A percentile compares a stretch with the other conserved stretches of the same genome.
These are phyloP conservation scores for Donacobius atricapilla DNA, from an alignment of 2,113 vertebrate species.

Conservation along the genomic window DNA sequence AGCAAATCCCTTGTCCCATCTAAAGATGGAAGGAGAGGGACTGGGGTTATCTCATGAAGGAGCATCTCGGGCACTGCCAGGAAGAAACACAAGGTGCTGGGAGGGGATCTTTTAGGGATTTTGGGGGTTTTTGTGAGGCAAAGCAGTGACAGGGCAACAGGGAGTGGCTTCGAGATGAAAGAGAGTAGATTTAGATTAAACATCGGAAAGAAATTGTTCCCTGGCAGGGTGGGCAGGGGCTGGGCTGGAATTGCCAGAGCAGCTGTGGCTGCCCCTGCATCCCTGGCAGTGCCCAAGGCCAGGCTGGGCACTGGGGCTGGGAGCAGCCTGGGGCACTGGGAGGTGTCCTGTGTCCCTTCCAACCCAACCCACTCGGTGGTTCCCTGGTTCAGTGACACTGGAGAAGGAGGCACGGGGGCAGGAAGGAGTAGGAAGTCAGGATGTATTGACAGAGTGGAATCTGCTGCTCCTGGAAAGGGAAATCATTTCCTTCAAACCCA, in stretches of 20 bases:
- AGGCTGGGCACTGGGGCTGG: neutral
- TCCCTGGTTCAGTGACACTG: neutral
- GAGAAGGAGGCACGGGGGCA: neutral
- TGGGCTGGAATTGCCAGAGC: too few species aligned
- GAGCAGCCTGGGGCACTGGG: fast-evolving
- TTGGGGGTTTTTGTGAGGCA: neutral
- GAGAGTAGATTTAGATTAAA: neutral
- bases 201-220: neutral
- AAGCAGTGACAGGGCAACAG: neutral
- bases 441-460: fast-evolving
- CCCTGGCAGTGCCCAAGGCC: neutral
- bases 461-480: neutral
- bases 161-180: neutral
- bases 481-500: fast-evolving
- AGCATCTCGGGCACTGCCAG: neutral
- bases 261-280: neutral
- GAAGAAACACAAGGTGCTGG: fast-evolving
- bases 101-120: neutral
- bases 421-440: neutral
- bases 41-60: fast-evolving
- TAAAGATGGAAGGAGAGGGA: fast-evolving
- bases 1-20: too few species aligned
- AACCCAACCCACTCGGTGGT: neutral
- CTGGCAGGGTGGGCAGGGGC: too few species aligned
- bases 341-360: neutral